Evolutionary conservation across 2,797 vertebrate species (phyloP).

Genomic region (Sparus aurata): DNA sequence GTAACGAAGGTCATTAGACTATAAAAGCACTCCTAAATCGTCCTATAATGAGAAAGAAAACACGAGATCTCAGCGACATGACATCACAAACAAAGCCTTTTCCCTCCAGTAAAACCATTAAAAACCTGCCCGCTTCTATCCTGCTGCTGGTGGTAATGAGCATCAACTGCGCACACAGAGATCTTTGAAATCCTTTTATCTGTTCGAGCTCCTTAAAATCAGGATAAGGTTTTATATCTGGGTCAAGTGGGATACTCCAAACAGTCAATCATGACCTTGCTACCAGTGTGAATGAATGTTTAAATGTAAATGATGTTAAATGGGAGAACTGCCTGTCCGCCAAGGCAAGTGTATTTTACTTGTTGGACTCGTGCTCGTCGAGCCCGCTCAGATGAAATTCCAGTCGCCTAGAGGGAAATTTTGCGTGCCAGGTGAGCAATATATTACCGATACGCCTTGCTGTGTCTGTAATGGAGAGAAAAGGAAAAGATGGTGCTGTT

Average conservation of each 20-base stretch:
- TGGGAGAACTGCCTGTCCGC: background rate
- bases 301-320: background rate
- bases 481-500: background rate
- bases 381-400: background rate
- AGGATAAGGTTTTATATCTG: background rate
- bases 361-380: background rate
- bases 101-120: constrained; percentile 1
- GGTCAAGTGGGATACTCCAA: background rate
- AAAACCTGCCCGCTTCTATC: background rate
- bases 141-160: background rate
- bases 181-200: background rate
- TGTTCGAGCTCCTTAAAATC: background rate
- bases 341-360: background rate
- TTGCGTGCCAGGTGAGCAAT: background rate
- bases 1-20: background rate
- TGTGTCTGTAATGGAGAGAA: background rate
- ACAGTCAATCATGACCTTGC: background rate
- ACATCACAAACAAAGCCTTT: background rate
- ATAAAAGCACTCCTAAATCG: background rate
- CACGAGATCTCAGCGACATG: background rate
- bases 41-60: background rate
- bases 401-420: background rate
- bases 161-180: background rate
- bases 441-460: background rate
- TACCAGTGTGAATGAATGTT: background rate